phyloP scores from a whole-genome alignment of 2,797 vertebrate genomes.

The Pithecia hirsuta region DNA sequence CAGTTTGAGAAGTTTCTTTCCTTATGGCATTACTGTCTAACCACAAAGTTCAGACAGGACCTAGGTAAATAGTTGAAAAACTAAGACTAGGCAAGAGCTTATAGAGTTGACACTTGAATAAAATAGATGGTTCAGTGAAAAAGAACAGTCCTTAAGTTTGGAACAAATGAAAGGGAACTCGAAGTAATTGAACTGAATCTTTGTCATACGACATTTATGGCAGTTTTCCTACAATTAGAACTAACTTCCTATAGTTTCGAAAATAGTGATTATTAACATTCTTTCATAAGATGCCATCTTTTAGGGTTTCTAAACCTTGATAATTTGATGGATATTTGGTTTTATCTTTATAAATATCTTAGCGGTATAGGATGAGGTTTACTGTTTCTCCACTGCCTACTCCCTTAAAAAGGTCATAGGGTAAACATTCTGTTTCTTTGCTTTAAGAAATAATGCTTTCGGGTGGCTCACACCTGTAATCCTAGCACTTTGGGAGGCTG shows the following conservation, averaged over 20 bases:
- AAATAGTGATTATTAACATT: background rate
- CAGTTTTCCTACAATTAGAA: background rate
- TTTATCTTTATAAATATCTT: constrained; percentile 10
- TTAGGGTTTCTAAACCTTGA: background rate
- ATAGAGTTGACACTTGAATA: background rate
- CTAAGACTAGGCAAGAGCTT: background rate
- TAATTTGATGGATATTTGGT: background rate
- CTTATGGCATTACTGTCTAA: background rate
- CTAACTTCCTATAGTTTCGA: background rate
- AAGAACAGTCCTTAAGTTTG: constrained; percentile 12
- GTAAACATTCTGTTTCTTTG: background rate
- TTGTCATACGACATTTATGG: background rate
- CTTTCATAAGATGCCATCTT: constrained; percentile 18
- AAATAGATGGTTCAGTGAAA: background rate
- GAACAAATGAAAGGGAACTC: constrained; percentile 36
- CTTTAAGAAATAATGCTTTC: background rate
- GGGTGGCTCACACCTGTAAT: background rate
- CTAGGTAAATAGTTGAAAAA: constrained; percentile 24
- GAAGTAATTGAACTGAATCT: background rate
- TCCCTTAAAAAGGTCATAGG: background rate
- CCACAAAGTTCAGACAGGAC: background rate
- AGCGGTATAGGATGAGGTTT: background rate
- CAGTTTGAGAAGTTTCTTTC: background rate
- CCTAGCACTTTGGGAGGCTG: no score
- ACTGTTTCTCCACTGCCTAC: background rate